Conservation (phyloP, 1,140 invertebrate species). For the Lepidurus arcticus region DNA sequence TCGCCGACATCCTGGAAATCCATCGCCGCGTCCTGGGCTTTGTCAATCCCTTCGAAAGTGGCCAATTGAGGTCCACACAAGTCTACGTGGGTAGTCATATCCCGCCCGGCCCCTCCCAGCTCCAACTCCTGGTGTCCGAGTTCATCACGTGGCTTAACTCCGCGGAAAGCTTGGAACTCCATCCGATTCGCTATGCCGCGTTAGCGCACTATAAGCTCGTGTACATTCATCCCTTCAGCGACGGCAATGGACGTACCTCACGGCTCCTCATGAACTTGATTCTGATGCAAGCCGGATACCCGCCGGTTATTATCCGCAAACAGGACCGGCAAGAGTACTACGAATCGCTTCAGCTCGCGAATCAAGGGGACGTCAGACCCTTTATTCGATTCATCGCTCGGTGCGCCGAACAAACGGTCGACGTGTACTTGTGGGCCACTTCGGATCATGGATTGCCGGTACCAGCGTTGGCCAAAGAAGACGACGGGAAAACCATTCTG, state of each 20-base stretch:
- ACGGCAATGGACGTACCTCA: conserved; percentile 92
- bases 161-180: conserved; percentile 70
- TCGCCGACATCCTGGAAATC: conserved; percentile 86
- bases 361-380: conserved; percentile 83
- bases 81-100: conserved; percentile 89
- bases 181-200: conserved; percentile 59
- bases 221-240: conserved; percentile 86
- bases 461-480: conserved; percentile 45
- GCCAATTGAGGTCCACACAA: conserved; percentile 70
- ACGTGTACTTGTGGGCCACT: conserved; percentile 83
- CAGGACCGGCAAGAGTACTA: conserved; percentile 77
- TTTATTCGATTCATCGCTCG: conserved; percentile 93
- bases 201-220: conserved; percentile 94
- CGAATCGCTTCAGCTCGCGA: conserved; percentile 78
- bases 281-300: conserved; percentile 95
- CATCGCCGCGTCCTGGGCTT: conserved; percentile 87
- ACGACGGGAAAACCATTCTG: conserved; percentile 32
- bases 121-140: conserved; percentile 74
- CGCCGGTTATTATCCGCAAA: conserved; percentile 89
- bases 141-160: conserved; percentile 88
- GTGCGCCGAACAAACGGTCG: conserved; percentile 87
- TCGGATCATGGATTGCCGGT: conserved; percentile 49
- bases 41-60: conserved; percentile 83
- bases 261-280: conserved; percentile 93
- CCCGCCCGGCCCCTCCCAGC: conserved; percentile 73